Percentiles rank a stretch among this genome's conserved stretches.
Evolutionary conservation across 2,888 invertebrate genomes (phyloP).

Genomic region (Erebia epiphron): DNA sequence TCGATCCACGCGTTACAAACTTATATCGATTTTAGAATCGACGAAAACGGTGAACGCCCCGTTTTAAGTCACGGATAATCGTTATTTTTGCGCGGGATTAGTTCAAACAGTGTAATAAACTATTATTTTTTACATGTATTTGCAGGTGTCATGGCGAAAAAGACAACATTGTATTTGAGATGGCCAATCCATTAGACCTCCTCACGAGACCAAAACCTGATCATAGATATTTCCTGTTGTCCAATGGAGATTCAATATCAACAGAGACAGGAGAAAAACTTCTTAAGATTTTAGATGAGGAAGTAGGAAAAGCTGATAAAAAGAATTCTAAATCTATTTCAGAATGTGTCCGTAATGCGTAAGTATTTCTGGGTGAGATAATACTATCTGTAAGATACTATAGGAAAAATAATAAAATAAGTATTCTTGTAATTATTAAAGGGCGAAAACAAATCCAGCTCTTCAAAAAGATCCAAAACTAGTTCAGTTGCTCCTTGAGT

Average conservation of each 20-base stretch:
- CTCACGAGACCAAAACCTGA: constrained; percentile 61
- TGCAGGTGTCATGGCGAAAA: constrained; percentile 86
- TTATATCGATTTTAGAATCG: too few relatives aligned
- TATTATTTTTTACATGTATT: constrained; percentile 41
- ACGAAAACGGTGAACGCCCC: too few relatives aligned
- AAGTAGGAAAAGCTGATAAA: constrained; percentile 59
- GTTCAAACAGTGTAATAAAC: not conserved
- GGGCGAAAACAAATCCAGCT: constrained; percentile 51
- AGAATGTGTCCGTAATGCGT: constrained; percentile 56
- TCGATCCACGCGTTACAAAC: too few relatives aligned
- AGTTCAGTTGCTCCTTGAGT: constrained; percentile 82
- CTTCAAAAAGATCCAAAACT: constrained; percentile 62
- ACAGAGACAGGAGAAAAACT: constrained; percentile 51
- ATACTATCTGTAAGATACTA: not conserved
- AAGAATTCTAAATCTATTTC: constrained; percentile 57
- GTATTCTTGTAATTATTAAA: constrained; percentile 45
- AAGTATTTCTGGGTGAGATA: constrained; percentile 43
- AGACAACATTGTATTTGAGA: constrained; percentile 82
- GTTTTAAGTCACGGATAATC: too few relatives aligned
- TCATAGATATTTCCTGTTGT: constrained; percentile 57
- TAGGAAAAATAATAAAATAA: too few relatives aligned
- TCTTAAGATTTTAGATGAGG: constrained; percentile 51
- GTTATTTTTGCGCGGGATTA: too few relatives aligned
- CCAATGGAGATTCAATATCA: constrained; percentile 61
- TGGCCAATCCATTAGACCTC: constrained; percentile 74